These are phyloP conservation scores for Chymomyza costata DNA, from an alignment of 1,140 invertebrate genomes.

Conservation along the genomic window DNA sequence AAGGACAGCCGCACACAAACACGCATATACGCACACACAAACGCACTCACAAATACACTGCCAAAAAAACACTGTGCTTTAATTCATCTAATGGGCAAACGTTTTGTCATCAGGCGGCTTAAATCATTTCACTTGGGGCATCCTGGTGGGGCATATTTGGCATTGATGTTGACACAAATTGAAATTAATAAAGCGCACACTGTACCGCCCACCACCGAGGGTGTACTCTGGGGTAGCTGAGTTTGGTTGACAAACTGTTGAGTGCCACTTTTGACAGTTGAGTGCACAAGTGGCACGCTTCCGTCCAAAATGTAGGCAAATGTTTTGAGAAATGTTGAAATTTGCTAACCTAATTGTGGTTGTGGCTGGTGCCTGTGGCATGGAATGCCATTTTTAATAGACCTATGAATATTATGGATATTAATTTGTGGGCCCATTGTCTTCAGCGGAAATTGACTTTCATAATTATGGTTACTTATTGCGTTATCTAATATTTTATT, in stretches of 20 bases:
- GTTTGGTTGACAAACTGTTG: constrained; percentile 58
- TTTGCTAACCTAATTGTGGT: constrained; percentile 59
- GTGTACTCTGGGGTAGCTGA: too few relatives aligned
- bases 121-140: constrained; percentile 47
- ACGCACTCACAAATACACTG: too few relatives aligned
- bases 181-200: constrained; percentile 60
- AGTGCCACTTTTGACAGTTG: constrained; percentile 45
- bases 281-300: constrained; percentile 2
- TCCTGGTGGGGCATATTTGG: constrained; percentile 41
- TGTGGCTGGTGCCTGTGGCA: constrained; percentile 25
- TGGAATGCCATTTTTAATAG: constrained; percentile 12
- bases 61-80: constrained; percentile 49
- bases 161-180: constrained; percentile 69
- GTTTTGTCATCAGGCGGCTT: constrained; percentile 69
- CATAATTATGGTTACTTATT: too few relatives aligned
- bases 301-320: too few relatives aligned
- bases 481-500: too few relatives aligned
- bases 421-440: too few relatives aligned
- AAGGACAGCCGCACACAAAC: too few relatives aligned
- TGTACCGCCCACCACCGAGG: constrained; percentile 1
- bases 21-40: too few relatives aligned
- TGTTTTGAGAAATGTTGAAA: too few relatives aligned
- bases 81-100: constrained; percentile 62
- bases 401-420: too few relatives aligned
- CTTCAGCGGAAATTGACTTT: too few relatives aligned